Percentiles rank a stretch among this genome's conserved stretches.
These are phyloP conservation scores for Clarias magur DNA, from an alignment of 2,113 vertebrate species.

Conservation along the genomic window DNA sequence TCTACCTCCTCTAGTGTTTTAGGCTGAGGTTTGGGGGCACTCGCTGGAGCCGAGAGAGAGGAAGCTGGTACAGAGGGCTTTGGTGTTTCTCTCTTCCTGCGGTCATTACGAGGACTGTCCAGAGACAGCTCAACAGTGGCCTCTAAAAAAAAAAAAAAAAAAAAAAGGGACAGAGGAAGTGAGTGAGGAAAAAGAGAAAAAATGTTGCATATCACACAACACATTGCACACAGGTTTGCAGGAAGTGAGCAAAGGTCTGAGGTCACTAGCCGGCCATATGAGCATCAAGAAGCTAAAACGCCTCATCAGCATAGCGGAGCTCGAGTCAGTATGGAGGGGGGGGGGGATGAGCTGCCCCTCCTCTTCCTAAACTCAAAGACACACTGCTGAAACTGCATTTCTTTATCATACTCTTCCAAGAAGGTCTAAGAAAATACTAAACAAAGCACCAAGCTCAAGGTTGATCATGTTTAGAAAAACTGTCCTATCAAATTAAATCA, in stretches of 20 bases:
- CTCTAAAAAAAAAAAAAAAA: constrained; percentile 69
- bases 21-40: constrained; percentile 69
- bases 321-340: background rate
- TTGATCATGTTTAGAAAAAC: background rate
- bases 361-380: constrained; percentile 21
- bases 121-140: constrained; percentile 92
- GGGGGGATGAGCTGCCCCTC: background rate
- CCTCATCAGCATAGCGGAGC: constrained; percentile 33
- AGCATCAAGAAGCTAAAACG: background rate
- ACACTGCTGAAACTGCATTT: constrained; percentile 39
- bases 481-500: too few species aligned
- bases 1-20: constrained; percentile 84
- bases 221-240: background rate
- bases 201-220: background rate
- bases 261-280: background rate
- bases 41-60: constrained; percentile 67
- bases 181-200: background rate
- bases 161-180: constrained; percentile 6
- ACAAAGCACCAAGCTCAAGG: background rate
- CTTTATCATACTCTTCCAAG: background rate
- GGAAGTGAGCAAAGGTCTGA: background rate
- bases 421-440: background rate
- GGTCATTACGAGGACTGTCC: constrained; percentile 80
- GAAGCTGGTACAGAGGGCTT: constrained; percentile 68
- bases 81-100: constrained; percentile 76